These are phyloP conservation scores for Nasonia vitripennis DNA, from an alignment of 1,140 invertebrate genomes.

Conservation along the genomic window DNA sequence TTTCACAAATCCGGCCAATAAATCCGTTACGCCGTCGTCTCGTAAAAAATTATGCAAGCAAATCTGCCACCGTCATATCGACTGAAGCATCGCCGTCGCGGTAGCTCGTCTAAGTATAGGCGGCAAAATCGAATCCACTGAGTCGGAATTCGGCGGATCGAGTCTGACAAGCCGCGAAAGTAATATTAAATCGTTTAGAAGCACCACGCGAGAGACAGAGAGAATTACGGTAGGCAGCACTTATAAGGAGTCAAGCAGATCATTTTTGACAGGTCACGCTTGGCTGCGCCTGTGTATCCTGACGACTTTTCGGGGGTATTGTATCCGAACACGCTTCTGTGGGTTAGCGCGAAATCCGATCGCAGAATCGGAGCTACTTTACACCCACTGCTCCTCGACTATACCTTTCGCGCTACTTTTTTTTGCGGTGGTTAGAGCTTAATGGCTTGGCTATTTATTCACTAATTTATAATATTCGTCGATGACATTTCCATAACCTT, in stretches of 20 bases:
- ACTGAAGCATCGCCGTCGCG: too few species aligned
- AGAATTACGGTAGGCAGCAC: constrained; percentile 12
- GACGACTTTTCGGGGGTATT: constrained; percentile 12
- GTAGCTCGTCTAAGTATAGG: neutral
- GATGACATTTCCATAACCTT: too few species aligned
- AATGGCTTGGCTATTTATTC: too few species aligned
- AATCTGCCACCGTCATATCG: too few species aligned
- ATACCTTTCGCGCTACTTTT: neutral
- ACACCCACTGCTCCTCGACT: neutral
- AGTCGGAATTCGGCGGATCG: neutral
- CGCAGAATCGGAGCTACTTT: constrained; percentile 39
- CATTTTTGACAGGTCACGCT: constrained; percentile 59
- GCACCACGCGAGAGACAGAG: neutral
- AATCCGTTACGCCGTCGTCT: too few species aligned
- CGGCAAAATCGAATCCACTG: neutral
- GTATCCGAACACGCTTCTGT: constrained; percentile 15
- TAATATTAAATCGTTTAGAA: constrained; percentile 50
- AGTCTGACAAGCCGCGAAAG: constrained; percentile 8
- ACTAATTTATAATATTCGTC: too few species aligned
- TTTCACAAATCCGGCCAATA: too few species aligned
- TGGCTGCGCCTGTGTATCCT: constrained; percentile 41
- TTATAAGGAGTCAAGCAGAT: constrained; percentile 52
- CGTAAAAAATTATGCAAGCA: too few species aligned
- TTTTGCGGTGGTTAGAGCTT: too few species aligned
- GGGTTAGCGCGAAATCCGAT: constrained; percentile 27